A percentile compares a stretch with the other conserved stretches of the same genome.
phyloP scores from a whole-genome alignment of 2,888 invertebrate species.

The Carpatolechia fugitivella region DNA sequence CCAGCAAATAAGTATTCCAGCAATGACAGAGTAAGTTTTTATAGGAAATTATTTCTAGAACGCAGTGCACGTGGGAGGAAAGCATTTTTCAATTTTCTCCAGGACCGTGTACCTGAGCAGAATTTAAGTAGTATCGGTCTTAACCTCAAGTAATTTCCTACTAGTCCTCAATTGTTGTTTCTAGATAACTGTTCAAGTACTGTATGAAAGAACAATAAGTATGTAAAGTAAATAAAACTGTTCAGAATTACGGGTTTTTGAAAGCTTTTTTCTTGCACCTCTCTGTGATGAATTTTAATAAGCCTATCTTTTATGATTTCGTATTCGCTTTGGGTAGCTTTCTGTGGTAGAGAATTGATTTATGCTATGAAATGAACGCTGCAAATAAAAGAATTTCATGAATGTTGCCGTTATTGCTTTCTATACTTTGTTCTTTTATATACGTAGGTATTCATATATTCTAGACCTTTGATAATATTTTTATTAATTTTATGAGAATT shows the following conservation, averaged over 20 bases:
- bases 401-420: slow-evolving; percentile 7
- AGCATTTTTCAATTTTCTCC: slow-evolving; percentile 10
- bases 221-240: neutral
- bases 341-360: slow-evolving; percentile 53
- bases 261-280: slow-evolving; percentile 44
- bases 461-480: too few relatives aligned
- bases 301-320: slow-evolving; percentile 48
- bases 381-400: slow-evolving; percentile 32
- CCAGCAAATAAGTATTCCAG: neutral
- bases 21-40: neutral
- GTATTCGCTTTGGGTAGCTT: slow-evolving; percentile 49
- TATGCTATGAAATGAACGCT: slow-evolving; percentile 49
- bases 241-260: too few relatives aligned
- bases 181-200: too few relatives aligned
- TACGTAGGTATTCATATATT: too few relatives aligned
- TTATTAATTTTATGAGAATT: too few relatives aligned
- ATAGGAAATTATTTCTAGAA: slow-evolving; percentile 5
- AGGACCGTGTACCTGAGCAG: slow-evolving; percentile 7
- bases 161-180: neutral
- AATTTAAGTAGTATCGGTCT: slow-evolving; percentile 1
- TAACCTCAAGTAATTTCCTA: neutral
- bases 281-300: slow-evolving; percentile 53
- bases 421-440: neutral
- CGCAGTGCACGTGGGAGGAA: neutral
- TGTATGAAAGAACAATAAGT: too few relatives aligned